Conservation (phyloP, 2,797 vertebrate genomes). For the Rallus crepitans region DNA sequence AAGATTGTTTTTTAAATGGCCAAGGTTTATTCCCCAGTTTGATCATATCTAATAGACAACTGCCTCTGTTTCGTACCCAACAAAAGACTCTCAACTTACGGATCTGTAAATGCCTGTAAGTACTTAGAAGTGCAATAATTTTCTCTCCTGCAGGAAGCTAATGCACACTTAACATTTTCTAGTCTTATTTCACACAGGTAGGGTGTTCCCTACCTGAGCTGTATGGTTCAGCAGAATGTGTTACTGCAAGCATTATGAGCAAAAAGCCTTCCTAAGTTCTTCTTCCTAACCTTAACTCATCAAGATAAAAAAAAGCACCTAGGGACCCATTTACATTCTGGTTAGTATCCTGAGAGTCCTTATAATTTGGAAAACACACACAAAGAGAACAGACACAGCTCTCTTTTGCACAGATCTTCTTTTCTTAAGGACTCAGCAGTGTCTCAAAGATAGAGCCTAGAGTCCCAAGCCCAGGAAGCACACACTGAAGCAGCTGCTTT, state of each 20-base stretch:
- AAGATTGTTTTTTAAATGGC: background rate
- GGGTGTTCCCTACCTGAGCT: background rate
- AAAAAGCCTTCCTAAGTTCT: background rate
- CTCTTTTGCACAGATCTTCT: background rate
- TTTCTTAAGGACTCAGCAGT: background rate
- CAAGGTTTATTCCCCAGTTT: background rate
- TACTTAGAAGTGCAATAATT: background rate
- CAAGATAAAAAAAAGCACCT: background rate
- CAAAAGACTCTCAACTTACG: background rate
- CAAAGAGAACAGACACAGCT: background rate
- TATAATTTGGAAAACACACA: background rate
- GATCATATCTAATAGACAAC: background rate
- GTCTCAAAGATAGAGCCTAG: background rate
- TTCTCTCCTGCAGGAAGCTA: background rate
- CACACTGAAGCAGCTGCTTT: background rate
- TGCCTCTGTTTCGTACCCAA: background rate
- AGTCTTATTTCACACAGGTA: background rate
- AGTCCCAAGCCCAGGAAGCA: background rate
- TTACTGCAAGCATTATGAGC: background rate
- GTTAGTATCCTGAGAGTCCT: background rate
- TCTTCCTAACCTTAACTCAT: background rate
- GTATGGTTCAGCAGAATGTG: background rate
- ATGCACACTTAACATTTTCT: background rate
- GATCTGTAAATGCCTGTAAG: background rate
- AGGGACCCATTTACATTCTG: background rate